Conservation (phyloP, 2,113 vertebrate species). For the Hippolais icterina region DNA sequence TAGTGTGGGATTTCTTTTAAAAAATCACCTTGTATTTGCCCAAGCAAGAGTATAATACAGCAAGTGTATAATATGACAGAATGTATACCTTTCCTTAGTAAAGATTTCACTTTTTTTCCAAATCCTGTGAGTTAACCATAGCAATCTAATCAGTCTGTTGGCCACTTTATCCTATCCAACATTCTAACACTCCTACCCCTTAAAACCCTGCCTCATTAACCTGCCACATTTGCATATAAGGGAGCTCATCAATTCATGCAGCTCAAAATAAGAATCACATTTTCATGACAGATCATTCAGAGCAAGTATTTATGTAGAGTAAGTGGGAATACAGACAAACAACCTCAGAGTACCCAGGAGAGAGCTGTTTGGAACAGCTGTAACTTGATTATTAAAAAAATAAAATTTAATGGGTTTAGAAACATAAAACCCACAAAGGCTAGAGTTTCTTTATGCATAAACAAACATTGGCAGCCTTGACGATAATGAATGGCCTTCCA, state of each 20-base stretch:
- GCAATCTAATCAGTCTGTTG: neutral
- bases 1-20: neutral
- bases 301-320: neutral
- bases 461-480: conserved; percentile 12
- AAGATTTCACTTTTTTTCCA: neutral
- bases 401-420: conserved; percentile 29
- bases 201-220: neutral
- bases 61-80: neutral
- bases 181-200: neutral
- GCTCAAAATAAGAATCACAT: neutral
- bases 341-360: neutral
- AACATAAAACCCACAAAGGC: neutral
- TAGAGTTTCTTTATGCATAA: neutral
- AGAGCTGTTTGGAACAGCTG: conserved; percentile 23
- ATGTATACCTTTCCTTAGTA: neutral
- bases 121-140: neutral
- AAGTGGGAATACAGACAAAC: neutral
- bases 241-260: neutral
- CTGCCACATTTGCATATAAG: neutral
- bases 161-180: neutral
- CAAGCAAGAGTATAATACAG: neutral
- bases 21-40: neutral
- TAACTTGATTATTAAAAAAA: conserved; percentile 56
- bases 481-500: neutral
- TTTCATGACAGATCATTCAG: neutral